Base-by-base conservation (phyloP, 1,140 invertebrate genomes). In the Drosophila nannoptera region DNA sequence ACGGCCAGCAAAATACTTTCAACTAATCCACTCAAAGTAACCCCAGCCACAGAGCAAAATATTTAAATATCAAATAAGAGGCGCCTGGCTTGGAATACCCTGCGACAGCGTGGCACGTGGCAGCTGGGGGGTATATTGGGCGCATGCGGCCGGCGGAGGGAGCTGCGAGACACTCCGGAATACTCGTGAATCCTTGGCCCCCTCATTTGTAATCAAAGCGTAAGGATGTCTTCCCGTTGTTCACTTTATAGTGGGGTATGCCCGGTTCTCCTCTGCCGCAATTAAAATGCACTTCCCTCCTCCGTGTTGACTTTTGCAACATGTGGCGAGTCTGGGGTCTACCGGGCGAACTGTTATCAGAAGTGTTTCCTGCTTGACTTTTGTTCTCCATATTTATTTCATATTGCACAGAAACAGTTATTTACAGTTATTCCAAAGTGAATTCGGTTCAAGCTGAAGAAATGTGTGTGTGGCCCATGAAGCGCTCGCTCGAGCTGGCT, bases 201-300 rank as follows among this genome's bases (percentile, higher is more conserved):
- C 1, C 22, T n/a, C 1, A 22, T 22, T 22, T 22, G 22, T 22
- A 22, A 22, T 22, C 1, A 22, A 22, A 22, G 22, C 22, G 1
- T 22, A 22, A 22, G 22, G 22, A 3, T 22, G 3, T 22, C 22
- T 22, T 22, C 22, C 22, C 22, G 22, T 22, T 22, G 22, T n/a
- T n/a, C n/a, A n/a, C n/a, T n/a, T n/a, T n/a, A n/a, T n/a, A n/a
- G n/a, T n/a, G n/a, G n/a, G 22, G 22, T 22, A 22, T 22, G 1
- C 3, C 22, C 22, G 3, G 1, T 43, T 12, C 14, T 38, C 32
- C 8, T 45, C 61, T 46, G 42, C 45, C 40, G 52, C 50, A 74
- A 67, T 74, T 71, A 58, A 71, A 73, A 71, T 71, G 62, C 62
- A 71, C 68, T 74, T 74, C 71, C 68, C 70, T 74, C 68, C 70